phyloP scores from a whole-genome alignment of 2,113 vertebrate genomes.

The Axis porcinus region DNA sequence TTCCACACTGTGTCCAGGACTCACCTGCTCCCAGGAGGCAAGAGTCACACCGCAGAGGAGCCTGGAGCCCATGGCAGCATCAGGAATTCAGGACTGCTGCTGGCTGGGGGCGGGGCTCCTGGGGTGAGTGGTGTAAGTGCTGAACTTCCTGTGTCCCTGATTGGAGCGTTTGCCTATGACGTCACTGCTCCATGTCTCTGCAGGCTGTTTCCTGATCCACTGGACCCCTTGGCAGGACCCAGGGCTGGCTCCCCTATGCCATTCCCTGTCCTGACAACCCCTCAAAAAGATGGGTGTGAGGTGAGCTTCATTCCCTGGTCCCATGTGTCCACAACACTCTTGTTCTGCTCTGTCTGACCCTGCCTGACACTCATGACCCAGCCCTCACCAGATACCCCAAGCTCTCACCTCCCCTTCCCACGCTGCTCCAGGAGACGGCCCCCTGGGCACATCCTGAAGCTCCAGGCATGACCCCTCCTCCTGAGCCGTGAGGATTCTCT shows the following conservation, averaged over 20 bases:
- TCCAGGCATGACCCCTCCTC: rapidly evolving
- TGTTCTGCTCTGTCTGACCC: background rate
- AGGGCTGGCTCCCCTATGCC: rapidly evolving
- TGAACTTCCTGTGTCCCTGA: background rate
- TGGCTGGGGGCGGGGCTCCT: rapidly evolving
- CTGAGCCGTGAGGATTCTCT: background rate
- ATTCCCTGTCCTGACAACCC: background rate
- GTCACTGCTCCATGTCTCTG: background rate
- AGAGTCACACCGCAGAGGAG: too few relatives aligned
- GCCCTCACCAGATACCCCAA: too few relatives aligned
- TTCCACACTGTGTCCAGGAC: background rate
- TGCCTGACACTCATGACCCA: background rate
- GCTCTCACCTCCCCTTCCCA: background rate
- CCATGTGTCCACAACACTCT: background rate
- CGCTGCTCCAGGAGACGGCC: rapidly evolving
- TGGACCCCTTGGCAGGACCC: background rate
- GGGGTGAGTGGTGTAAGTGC: background rate
- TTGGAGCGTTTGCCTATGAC: background rate
- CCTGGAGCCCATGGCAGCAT: too few relatives aligned
- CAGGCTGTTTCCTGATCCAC: background rate
- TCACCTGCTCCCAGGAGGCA: background rate
- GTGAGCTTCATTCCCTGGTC: background rate
- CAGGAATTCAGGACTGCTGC: too few relatives aligned
- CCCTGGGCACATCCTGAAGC: rapidly evolving
- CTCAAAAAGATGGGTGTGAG: background rate